Conservation (phyloP, 2,113 vertebrate genomes). For the Chaetodon trifascialis region DNA sequence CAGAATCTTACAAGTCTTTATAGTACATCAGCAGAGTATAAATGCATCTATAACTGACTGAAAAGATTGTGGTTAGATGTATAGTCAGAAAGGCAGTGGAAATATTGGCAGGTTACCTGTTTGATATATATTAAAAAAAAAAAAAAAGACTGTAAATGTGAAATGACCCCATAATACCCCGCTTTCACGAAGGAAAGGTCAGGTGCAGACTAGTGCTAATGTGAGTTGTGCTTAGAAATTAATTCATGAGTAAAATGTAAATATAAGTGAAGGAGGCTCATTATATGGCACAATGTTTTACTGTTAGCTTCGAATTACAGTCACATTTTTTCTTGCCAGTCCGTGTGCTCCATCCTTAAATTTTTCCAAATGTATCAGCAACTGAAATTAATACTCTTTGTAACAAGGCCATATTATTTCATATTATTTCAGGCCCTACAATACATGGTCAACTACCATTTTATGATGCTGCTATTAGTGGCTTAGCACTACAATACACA, state of each 20-base stretch:
- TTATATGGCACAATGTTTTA: neutral
- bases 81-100: neutral
- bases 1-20: neutral
- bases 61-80: neutral
- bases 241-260: slow-evolving; percentile 3
- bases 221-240: neutral
- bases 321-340: neutral
- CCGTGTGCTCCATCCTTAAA: neutral
- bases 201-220: neutral
- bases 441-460: neutral
- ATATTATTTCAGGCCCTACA: too few relatives aligned
- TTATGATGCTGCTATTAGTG: neutral
- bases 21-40: neutral
- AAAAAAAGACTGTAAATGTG: neutral
- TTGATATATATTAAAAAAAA: too few relatives aligned
- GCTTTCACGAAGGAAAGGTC: neutral
- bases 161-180: neutral
- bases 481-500: neutral
- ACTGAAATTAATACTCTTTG: neutral
- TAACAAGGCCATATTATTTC: too few relatives aligned
- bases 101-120: neutral
- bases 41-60: neutral
- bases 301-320: neutral
- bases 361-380: neutral
- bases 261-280: slow-evolving; percentile 8